Evolutionary conservation across 2,113 vertebrate genomes (phyloP), one percentile per base, ranked within the genome.

Genomic region (Balaenoptera acutorostrata): DNA sequence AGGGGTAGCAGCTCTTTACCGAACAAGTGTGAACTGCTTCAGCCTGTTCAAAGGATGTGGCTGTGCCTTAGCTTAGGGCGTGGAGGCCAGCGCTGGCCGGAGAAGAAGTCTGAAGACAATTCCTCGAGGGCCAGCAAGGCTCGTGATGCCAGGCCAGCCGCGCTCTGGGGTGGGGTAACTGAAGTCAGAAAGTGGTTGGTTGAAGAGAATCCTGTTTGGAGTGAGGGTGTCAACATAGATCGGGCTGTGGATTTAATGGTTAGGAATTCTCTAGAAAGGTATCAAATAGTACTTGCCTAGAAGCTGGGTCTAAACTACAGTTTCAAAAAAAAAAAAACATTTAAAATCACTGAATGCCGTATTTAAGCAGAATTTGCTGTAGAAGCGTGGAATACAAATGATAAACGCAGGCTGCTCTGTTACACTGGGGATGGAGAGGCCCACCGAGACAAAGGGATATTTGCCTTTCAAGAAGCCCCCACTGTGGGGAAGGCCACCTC

Each of bases 291-390:
- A 29, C 88, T 88, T 92, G 49, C 63, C 57, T 41, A 77, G 88
- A 85, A 75, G 71, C 25, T 69, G 68, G 36, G 29, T 52, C 71
- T 85, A 20, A 88, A 80, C 25, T 23, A 66, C 29, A 52, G 41
- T 66, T 90, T 88, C 4, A 27, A 33, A 66, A 93, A 84, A 68
- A 25, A 59, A 52, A 25, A 46, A 82, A 41, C 20, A 46, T 88
- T 92, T 64, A 9, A 41, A 88, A 66, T 66, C 23, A 49, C n/a
- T 27, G 15, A 88, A 31, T 20, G 17, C 41, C 82, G 72, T 41
- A 39, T 74, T 92, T 85, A 61, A 89, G 52, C 46, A 59, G 64
- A 72, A 72, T 81, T 96, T 90, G 52, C 59, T 36, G 14, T 75
- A 18, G 66, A 80, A 94, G n/a, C 33, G 39, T 44, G 21, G 77